Conservation (phyloP, 2,113 vertebrate genomes). For the Barbus barbus region DNA sequence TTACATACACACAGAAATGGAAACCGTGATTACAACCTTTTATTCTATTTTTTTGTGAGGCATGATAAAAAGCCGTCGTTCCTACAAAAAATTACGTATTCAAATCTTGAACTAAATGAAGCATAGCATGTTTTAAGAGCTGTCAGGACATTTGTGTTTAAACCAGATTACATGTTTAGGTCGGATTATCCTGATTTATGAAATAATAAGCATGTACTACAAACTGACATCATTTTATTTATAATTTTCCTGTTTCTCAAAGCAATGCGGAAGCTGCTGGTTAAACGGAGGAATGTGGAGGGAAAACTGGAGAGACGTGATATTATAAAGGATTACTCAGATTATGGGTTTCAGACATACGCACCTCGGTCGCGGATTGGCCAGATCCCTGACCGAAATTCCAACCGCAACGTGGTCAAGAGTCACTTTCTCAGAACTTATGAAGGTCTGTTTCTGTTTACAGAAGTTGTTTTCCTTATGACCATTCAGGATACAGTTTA, state of each 20-base stretch:
- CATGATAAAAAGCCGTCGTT: background rate
- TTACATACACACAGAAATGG: background rate
- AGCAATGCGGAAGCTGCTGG: conserved; percentile 85
- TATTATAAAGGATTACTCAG: conserved; percentile 74
- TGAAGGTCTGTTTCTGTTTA: conserved; percentile 73
- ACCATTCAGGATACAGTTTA: background rate
- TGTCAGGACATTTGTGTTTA: background rate
- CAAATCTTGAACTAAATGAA: background rate
- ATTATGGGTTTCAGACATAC: conserved; percentile 74
- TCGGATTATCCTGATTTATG: background rate
- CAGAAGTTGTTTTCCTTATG: background rate
- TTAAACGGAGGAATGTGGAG: conserved; percentile 75
- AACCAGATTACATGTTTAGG: background rate
- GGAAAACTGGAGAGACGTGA: conserved; percentile 75
- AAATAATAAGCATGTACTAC: background rate
- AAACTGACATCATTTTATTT: background rate
- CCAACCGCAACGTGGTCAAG: conserved; percentile 67
- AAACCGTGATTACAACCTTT: background rate
- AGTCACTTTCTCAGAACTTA: conserved; percentile 81
- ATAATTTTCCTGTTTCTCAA: conserved; percentile 46
- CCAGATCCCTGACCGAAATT: conserved; percentile 73
- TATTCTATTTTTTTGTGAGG: background rate
- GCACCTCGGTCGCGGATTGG: conserved; percentile 72
- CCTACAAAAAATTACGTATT: background rate
- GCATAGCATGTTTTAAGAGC: background rate